Evolutionary conservation across 2,888 invertebrate genomes (phyloP), one percentile per base, ranked within the genome.

Genomic region (Drosophila kuntzei): DNA sequence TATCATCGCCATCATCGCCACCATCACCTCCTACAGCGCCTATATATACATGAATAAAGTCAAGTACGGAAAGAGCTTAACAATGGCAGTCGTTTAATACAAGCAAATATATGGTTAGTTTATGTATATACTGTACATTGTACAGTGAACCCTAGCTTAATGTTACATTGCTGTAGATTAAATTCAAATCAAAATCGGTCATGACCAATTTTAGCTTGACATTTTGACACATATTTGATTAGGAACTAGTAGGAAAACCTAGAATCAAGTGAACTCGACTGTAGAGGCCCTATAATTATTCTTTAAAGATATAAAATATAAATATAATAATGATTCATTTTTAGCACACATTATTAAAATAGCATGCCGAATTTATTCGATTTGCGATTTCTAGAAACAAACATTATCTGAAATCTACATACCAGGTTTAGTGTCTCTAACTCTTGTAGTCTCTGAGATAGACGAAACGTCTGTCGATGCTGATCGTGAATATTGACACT

Each of bases 11-110:
- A 94, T 97, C 97, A 91, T 97, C 97, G 76, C 96, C 96, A 91
- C 97, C 97, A 91, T 97, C 97, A 92, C 97, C 97, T 91, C 97
- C 97, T 80, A 97, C 97, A 92, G 97, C 97, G 92, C 97, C 97
- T 97, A 93, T 97, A 93, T 3, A 92, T 65, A n/a, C n/a, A n/a
- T n/a, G n/a, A 62, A 62, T 25, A 70, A 46, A 57, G 20, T 11
- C 27, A 57, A 57, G 25, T 22, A 16, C 12, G 44, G 6, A 36
- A 8, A 55, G 3, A 20, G 53, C 32, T 41, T 54, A 41, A 32
- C 41, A 54, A 54, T 32, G 20, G 32, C 41, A 29, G 22, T 39
- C 53, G 20, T 41, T 53, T 41, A 20, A 25, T 18, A 5, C 25
- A 36, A 22, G 9, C 22, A 39, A 16, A 20, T 53, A 20, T 8